Evolutionary conservation across 2,113 vertebrate species (phyloP).

Genomic region (Mus pahari): DNA sequence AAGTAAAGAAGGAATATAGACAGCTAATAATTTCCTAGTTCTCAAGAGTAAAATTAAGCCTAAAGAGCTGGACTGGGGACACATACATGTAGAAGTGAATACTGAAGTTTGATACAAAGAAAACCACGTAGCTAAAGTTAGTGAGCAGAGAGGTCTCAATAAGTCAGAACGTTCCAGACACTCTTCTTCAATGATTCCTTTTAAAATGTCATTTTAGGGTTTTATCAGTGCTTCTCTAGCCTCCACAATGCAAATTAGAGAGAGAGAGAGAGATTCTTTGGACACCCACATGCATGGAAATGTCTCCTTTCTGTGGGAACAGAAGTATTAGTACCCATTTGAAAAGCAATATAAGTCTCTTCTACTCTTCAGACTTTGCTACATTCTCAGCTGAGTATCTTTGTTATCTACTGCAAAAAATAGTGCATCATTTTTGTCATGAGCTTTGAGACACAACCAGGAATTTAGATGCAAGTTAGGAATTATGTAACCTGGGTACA

Average conservation of each 20-base stretch:
- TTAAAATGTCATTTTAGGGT: background rate
- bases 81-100: background rate
- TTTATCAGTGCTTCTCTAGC: background rate
- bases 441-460: background rate
- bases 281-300: background rate
- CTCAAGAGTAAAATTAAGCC: background rate
- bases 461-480: background rate
- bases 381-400: background rate
- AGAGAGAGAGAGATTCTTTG: background rate
- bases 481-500: background rate
- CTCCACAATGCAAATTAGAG: background rate
- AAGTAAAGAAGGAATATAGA: background rate
- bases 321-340: background rate
- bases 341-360: background rate
- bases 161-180: background rate
- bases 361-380: background rate
- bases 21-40: background rate
- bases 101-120: background rate
- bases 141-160: background rate
- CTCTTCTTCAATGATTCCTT: slow-evolving; percentile 6
- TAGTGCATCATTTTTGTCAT: background rate
- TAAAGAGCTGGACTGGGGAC: background rate
- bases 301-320: background rate
- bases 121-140: background rate
- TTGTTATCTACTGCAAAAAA: background rate